Conservation (phyloP, 2,797 vertebrate genomes). For the Denticeps clupeoides region DNA sequence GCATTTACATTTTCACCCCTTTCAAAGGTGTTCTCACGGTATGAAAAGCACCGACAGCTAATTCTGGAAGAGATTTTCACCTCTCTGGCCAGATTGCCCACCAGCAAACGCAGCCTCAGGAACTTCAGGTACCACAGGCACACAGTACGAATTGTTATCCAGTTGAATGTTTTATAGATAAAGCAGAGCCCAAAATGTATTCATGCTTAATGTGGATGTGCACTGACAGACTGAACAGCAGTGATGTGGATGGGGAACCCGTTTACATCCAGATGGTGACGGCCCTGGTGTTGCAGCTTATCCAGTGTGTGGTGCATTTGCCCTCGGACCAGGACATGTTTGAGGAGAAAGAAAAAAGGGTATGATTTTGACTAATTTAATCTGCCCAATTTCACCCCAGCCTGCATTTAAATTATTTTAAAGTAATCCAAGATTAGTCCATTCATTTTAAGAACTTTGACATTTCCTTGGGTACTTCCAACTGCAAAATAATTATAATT, state of each 20-base stretch:
- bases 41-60: slow-evolving; percentile 93
- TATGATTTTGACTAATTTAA: not conserved
- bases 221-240: slow-evolving; percentile 79
- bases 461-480: too few relatives aligned
- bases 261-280: slow-evolving; percentile 98
- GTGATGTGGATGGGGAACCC: slow-evolving; percentile 86
- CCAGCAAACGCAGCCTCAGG: slow-evolving; percentile 94
- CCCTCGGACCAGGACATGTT: slow-evolving; percentile 73
- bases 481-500: too few relatives aligned
- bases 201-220: slow-evolving; percentile 9
- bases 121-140: slow-evolving; percentile 78
- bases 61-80: slow-evolving; percentile 97
- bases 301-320: slow-evolving; percentile 95
- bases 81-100: slow-evolving; percentile 88
- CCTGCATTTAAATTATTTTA: too few relatives aligned
- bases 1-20: too few relatives aligned
- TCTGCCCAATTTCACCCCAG: too few relatives aligned
- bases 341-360: slow-evolving; percentile 74
- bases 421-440: too few relatives aligned
- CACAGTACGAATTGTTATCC: too few relatives aligned
- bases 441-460: too few relatives aligned
- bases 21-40: slow-evolving; percentile 95
- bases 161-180: too few relatives aligned
- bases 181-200: too few relatives aligned
- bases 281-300: slow-evolving; percentile 88